Percentiles rank a stretch among this genome's conserved stretches.
Evolutionary conservation across 2,797 vertebrate genomes (phyloP).

Genomic region (Argentina silus): DNA sequence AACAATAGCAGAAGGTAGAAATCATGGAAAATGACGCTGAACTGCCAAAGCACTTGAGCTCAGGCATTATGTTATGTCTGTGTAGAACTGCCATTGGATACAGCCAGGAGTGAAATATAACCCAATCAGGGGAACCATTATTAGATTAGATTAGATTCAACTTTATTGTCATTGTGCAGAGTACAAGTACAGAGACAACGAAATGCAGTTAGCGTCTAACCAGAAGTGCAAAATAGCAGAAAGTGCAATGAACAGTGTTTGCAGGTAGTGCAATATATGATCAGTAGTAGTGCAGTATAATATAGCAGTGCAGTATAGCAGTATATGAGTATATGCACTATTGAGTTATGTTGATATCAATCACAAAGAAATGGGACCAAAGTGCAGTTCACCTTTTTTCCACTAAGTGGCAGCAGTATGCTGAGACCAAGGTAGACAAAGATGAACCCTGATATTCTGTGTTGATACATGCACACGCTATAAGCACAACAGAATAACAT

Average conservation of each 20-base stretch:
- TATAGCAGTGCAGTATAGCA: too few species aligned
- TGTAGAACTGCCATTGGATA: background rate
- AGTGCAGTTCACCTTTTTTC: conserved; percentile 24
- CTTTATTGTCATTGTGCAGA: too few species aligned
- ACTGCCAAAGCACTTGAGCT: background rate
- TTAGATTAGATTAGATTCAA: background rate
- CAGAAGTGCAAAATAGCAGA: too few species aligned
- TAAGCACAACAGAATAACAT: too few species aligned
- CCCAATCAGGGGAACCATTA: background rate
- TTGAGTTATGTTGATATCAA: background rate
- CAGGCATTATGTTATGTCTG: background rate
- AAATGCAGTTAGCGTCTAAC: too few species aligned
- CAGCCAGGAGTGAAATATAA: background rate
- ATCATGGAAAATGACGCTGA: too few species aligned
- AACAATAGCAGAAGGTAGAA: too few species aligned
- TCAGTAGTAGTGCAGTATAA: background rate
- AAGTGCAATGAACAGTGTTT: too few species aligned
- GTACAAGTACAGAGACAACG: too few species aligned
- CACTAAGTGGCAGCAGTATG: conserved; percentile 53
- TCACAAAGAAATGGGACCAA: background rate
- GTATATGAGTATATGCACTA: too few species aligned
- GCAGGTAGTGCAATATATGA: too few species aligned
- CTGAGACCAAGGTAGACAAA: background rate
- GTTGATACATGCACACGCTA: too few species aligned
- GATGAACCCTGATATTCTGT: background rate